Evolutionary conservation across 53 echinoderm and acorn worm genomes (phyloP), one percentile per base, ranked within the genome.

Genomic region (Pentamera pediparva): DNA sequence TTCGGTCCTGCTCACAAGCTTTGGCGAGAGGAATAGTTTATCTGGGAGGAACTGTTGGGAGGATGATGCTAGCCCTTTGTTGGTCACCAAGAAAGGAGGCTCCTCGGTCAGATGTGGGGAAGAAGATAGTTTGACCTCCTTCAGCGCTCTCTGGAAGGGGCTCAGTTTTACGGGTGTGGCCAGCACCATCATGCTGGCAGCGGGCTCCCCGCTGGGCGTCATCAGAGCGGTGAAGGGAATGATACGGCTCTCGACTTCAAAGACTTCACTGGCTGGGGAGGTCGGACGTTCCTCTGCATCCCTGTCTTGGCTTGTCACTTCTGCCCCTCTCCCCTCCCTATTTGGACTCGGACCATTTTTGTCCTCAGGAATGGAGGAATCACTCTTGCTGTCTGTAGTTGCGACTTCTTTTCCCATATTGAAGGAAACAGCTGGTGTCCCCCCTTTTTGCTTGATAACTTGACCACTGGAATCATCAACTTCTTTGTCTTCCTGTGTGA

Each of bases 71-170:
- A 76, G 81, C 6, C 98, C 98, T 24, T 74, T 49, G 34, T 83
- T 77, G 0, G 84, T 75, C 40, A 85, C 90, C 54, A 92, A 71
- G 73, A 85, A 98, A 4, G 98, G 98, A 15, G 80, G 59, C 21
- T 65, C 65, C 41, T 65, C 75, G 13, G 58, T 56, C 22, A 89
- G 41, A 29, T 82, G 77, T 8, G 98, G 98, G 2, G 98, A 98
- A 0, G 82, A 69, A 13, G 80, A 82, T 1, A 95, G 80, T 15
- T 82, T 54, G 17, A 32, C 62, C 37, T 78, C 59, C 11, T 78
- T 82, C 17, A 87, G 73, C 20, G 35, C 65, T 7, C 31, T 80
- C 45, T 54, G 29, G 52, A 80, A 80, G 29, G 40, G 67, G 30
- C 45, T 67, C 24, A 67, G 15, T 62, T 47, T 61, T 32, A 45